These are phyloP conservation scores for Channallabes apus DNA, from an alignment of 2,797 vertebrate species.

Conservation along the genomic window DNA sequence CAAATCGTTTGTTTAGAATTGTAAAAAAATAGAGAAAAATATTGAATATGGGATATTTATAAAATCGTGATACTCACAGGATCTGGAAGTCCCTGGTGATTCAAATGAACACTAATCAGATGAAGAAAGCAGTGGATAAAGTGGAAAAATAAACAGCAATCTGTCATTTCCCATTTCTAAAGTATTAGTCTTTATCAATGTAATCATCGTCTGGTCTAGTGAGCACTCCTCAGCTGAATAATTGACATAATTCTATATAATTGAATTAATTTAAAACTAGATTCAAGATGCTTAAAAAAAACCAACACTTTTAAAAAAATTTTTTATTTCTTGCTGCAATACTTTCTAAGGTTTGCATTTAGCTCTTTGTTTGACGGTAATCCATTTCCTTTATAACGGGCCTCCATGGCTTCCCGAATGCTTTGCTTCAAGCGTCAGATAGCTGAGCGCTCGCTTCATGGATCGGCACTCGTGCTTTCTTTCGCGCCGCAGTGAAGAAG, in stretches of 20 bases:
- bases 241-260: not conserved
- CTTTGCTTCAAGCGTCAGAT: not conserved
- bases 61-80: no score
- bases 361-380: not conserved
- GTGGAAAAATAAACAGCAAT: not conserved
- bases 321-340: not conserved
- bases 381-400: not conserved
- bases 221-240: not conserved
- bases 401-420: not conserved
- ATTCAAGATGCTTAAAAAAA: not conserved
- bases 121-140: not conserved
- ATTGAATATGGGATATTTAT: no score
- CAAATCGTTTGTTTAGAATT: no score
- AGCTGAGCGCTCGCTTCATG: conserved; percentile 15
- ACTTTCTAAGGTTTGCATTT: not conserved
- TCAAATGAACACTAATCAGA: no score
- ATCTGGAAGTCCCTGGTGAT: no score
- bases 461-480: not conserved
- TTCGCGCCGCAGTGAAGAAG: not conserved
- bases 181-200: not conserved
- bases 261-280: not conserved
- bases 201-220: not conserved
- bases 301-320: not conserved
- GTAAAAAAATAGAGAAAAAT: no score
- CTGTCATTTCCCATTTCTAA: not conserved